Conservation (phyloP, 2,888 invertebrate species). For the Pediacus dermestoides region DNA sequence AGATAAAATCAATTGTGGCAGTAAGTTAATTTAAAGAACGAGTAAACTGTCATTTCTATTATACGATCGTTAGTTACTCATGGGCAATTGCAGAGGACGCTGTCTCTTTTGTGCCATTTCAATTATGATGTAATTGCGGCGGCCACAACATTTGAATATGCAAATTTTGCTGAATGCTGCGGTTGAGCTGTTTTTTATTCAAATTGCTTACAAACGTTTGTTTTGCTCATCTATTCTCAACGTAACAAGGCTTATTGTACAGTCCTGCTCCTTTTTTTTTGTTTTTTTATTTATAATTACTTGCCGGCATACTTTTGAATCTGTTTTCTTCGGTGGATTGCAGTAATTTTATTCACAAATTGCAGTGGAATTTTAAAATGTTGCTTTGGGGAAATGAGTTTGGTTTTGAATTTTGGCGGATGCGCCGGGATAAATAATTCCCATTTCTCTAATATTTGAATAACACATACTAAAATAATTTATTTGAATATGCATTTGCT, state of each 20-base stretch:
- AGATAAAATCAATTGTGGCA: conserved; percentile 9
- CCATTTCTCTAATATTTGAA: no score
- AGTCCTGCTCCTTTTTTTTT: conserved; percentile 18
- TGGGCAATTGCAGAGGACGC: conserved; percentile 38
- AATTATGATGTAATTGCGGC: conserved; percentile 48
- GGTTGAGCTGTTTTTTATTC: conserved; percentile 39
- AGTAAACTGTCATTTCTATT: conserved; percentile 31
- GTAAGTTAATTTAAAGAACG: conserved; percentile 11
- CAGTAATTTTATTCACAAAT: no score
- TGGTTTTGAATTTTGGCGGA: no score
- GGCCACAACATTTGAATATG: conserved; percentile 48
- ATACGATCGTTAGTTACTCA: conserved; percentile 35
- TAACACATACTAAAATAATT: no score
- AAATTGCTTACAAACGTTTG: conserved; percentile 42
- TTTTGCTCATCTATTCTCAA: conserved; percentile 37
- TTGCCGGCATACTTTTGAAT: conserved; percentile 12
- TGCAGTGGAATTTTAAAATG: no score
- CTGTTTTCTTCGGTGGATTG: no score
- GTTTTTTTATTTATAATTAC: conserved; percentile 26
- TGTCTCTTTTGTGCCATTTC: conserved; percentile 45
- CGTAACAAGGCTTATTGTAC: conserved; percentile 32
- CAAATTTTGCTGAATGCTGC: conserved; percentile 38
- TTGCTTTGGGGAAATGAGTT: no score
- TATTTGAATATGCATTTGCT: no score
- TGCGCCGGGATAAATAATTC: no score